phyloP scores from a whole-genome alignment of 2,797 vertebrate genomes.

The Anolis apletophallus region DNA sequence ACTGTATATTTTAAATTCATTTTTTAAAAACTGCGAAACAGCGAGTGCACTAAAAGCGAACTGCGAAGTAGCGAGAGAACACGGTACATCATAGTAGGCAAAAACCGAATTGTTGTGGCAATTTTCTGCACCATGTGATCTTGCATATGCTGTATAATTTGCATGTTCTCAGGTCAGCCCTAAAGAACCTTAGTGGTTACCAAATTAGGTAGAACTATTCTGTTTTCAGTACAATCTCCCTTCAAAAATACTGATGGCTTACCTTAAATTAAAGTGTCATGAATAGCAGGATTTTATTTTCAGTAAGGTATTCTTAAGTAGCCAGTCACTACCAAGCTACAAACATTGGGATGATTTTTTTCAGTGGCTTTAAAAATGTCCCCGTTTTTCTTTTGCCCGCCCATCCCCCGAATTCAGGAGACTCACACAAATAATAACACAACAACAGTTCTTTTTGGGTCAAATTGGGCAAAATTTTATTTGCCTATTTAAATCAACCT shows the following conservation, averaged over 20 bases:
- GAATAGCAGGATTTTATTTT: not conserved
- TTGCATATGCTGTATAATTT: conserved; percentile 1
- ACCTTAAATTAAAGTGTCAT: not conserved
- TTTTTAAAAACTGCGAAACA: too few species aligned
- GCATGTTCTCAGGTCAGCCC: not conserved
- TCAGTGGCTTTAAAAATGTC: not conserved
- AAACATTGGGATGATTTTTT: not conserved
- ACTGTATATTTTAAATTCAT: too few species aligned
- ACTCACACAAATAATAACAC: too few species aligned
- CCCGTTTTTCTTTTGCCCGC: too few species aligned
- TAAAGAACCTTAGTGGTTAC: not conserved
- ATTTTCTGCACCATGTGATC: conserved; percentile 10
- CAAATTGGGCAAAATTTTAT: too few species aligned
- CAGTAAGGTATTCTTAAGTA: not conserved
- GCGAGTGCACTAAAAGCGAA: too few species aligned
- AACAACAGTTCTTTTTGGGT: too few species aligned
- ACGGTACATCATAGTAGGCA: conserved; percentile 24
- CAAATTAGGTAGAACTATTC: not conserved
- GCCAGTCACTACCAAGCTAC: not conserved
- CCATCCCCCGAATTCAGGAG: too few species aligned
- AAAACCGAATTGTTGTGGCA: conserved; percentile 20
- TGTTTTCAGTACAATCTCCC: not conserved
- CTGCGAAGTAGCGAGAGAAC: too few species aligned
- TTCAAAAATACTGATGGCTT: not conserved
- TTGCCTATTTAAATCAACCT: too few species aligned